Evolutionary conservation across 2,113 vertebrate species (phyloP), one percentile per base, ranked within the genome.

Genomic region (Laterallus jamaicensis): DNA sequence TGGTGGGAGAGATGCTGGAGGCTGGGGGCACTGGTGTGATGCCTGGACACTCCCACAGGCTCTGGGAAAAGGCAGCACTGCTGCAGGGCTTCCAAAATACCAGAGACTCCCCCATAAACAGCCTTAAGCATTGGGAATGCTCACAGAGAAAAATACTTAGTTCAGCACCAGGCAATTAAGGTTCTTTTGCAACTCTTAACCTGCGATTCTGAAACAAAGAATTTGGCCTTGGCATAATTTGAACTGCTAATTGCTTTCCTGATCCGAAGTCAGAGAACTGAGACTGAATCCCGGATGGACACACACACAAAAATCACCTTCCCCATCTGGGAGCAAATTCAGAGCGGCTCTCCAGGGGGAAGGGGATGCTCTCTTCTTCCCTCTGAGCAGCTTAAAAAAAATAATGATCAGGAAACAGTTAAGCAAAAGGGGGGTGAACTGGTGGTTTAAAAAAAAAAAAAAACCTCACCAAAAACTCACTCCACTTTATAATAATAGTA

Each of bases 401-500:
- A 94, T 96, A 97, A 95, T 85, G 94, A 97, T 82, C 94, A 96
- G 96, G 95, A 97, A 97, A 97, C 84, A 84, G 97, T 97, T 97
- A 97, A 97, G 94, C 88, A 76, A 88, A 92, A 91, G 87, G 83
- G 90, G 92, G 95, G 87, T 76, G 95, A 88, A 93, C 52, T 69
- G 86, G 75, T 89, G 82, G 90, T 82, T 95, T 75, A 2, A n/a
- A 59, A 82, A 81, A 94, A 90, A 80, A 95, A 77, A 47, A 47
- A 47, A 47, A 18, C 44, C 44, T 47, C 49, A 49, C 49, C 19
- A 20, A 49, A 20, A 44, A 28, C 69, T 91, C 95, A 90, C 94
- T 94, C 39, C 94, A 95, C 95, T 93, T 97, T 98, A 98, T 98
- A 98, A 98, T 98, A 98, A 98, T 98, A 98, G 97, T 98, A 98